These are phyloP conservation scores for Crossocerus cetratus DNA, from an alignment of 2,888 invertebrate genomes.

Conservation along the genomic window DNA sequence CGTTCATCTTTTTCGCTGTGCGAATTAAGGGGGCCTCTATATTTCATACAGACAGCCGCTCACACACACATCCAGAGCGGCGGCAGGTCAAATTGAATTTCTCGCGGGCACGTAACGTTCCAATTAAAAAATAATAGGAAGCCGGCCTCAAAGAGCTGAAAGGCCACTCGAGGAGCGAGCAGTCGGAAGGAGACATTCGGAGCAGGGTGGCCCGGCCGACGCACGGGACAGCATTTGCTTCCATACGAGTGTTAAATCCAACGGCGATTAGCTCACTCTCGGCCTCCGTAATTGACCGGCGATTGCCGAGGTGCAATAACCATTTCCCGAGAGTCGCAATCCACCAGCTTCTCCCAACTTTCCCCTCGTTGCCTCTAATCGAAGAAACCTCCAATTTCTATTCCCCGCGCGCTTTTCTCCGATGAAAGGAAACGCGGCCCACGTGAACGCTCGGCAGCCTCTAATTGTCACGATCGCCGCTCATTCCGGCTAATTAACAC, in stretches of 20 bases:
- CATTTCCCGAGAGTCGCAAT: slow-evolving; percentile 52
- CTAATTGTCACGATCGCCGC: slow-evolving; percentile 53
- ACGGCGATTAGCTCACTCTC: slow-evolving; percentile 41
- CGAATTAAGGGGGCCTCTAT: no score
- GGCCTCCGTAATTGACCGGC: slow-evolving; percentile 36
- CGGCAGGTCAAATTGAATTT: not conserved
- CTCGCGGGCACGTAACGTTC: slow-evolving; percentile 2
- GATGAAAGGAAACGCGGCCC: slow-evolving; percentile 7
- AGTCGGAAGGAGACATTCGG: not conserved
- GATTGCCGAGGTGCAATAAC: slow-evolving; percentile 52
- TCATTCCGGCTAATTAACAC: slow-evolving; percentile 59
- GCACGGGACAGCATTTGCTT: slow-evolving; percentile 3
- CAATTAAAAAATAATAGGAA: slow-evolving; percentile 10
- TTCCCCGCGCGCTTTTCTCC: slow-evolving; percentile 11
- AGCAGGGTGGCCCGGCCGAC: not conserved
- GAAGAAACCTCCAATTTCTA: slow-evolving; percentile 22
- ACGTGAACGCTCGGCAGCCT: slow-evolving; percentile 15
- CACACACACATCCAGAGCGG: no score
- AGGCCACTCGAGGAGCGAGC: not conserved
- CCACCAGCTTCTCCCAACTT: not conserved
- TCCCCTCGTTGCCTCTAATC: not conserved
- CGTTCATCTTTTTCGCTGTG: no score
- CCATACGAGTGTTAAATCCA: slow-evolving; percentile 21
- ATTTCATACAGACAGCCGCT: no score
- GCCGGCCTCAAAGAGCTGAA: slow-evolving; percentile 14